Base-by-base conservation (phyloP, 2,888 invertebrate genomes). In the Pteria penguin region DNA sequence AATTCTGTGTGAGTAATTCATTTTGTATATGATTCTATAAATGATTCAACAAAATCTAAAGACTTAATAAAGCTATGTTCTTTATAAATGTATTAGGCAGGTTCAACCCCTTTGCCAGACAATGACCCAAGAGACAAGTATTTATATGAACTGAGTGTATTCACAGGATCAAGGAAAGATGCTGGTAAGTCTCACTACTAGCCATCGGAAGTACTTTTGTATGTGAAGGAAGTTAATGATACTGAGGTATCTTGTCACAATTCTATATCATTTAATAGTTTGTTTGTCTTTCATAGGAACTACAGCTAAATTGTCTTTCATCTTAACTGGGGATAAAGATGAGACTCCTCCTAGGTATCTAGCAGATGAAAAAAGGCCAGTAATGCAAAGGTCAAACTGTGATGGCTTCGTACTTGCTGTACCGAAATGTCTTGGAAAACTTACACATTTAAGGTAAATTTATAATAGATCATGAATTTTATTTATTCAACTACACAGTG, bases 61-160 rank as follows among this genome's bases (percentile, higher is more conserved):
- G 27, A 29, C 31, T 0, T 4, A 61, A 4, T n/a, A n/a, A 2
- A 31, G n/a, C n/a, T 54, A 11, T 58, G 14, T 54, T 67, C 36
- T 33, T 27, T 29, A 27, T n/a, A 63, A 27, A 29, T 36, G 24
- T 33, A 70, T 2, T 52, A 85, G 85, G 84, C 84, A 79, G 81
- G 79, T 27, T 75, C 77, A 24, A 79, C 81, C 1, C 89, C 89
- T 26, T 67, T 90, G 27, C 81, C 83, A 5, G 90, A 90, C 74
- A 90, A 90, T 81, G 86, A 89, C 55, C 84, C 86, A 0, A 78
- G 84, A 14, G 88, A 89, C 61, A 89, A 85, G 66, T 90, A 90
- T 79, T 79, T 89, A n/a, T 91, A 91, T 78, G 89, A 90, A 69
- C 81, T 91, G 66, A 85, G 86, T 4, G 87, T 91, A 14, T 88